Conservation (phyloP, 1,140 invertebrate species). For the Hyles euphorbiae region DNA sequence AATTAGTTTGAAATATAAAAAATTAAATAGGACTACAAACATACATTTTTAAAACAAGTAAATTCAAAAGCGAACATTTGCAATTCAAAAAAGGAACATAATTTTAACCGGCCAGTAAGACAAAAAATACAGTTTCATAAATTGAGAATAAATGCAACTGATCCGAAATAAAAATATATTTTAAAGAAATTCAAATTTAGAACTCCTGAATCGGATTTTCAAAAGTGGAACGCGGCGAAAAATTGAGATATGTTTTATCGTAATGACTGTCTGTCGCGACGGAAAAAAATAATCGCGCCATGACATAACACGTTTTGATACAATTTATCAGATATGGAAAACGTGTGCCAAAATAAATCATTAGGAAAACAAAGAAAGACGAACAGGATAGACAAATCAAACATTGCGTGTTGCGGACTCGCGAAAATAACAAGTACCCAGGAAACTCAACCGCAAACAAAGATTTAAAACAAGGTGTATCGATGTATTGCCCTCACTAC, state of each 20-base stretch:
- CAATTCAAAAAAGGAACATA: no score
- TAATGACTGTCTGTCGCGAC: slow-evolving; percentile 10
- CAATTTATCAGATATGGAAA: slow-evolving; percentile 12
- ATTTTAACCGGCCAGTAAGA: no score
- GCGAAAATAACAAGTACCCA: slow-evolving; percentile 28
- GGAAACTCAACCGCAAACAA: slow-evolving; percentile 44
- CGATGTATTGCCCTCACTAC: not conserved
- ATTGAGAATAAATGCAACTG: no score
- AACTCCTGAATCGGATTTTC: no score
- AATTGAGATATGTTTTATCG: slow-evolving; percentile 9
- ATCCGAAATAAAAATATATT: no score
- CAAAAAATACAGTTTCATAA: no score
- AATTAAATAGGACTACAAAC: no score
- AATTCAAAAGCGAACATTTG: no score
- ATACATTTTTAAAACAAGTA: no score
- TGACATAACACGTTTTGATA: slow-evolving; percentile 6
- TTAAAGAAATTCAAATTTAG: no score
- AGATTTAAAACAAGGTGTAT: slow-evolving; percentile 37
- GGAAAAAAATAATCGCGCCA: slow-evolving; percentile 1
- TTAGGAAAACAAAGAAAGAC: slow-evolving; percentile 8
- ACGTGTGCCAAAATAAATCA: slow-evolving; percentile 1
- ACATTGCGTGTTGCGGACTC: slow-evolving; percentile 6
- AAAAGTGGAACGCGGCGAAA: no score
- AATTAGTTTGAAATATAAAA: not conserved
- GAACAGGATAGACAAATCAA: slow-evolving; percentile 14